phyloP scores from a whole-genome alignment of 2,113 vertebrate species.

The Peromyscus polionotus region DNA sequence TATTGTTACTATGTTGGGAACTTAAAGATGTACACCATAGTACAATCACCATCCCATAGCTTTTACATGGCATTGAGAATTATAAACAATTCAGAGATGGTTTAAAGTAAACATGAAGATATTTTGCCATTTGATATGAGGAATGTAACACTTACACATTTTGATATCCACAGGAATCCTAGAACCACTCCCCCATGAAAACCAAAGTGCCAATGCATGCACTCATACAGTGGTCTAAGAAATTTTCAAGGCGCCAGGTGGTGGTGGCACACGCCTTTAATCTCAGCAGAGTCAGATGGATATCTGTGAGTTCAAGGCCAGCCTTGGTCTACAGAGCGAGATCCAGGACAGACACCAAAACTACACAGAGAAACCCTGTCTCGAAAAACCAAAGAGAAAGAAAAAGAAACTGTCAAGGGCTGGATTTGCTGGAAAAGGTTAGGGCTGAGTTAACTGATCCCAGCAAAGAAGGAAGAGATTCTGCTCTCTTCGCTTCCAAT shows the following conservation, averaged over 20 bases:
- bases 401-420: neutral
- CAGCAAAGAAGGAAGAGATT: conserved; percentile 18
- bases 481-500: conserved; percentile 57
- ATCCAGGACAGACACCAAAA: no score
- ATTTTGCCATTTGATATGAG: neutral
- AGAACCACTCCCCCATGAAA: neutral
- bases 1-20: neutral
- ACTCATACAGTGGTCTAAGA: conserved; percentile 13
- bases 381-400: no score
- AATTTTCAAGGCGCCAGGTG: neutral
- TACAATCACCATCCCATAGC: neutral
- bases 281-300: no score
- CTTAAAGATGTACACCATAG: neutral
- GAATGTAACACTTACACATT: neutral
- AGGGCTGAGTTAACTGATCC: conserved; percentile 1
- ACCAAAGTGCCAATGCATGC: neutral
- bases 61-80: neutral
- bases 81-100: neutral
- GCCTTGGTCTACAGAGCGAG: no score
- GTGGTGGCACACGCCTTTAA: no score
- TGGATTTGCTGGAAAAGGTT: neutral
- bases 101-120: neutral
- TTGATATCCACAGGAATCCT: neutral
- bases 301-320: no score
- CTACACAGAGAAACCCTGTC: no score